Evolutionary conservation across 2,797 vertebrate species (phyloP).

Genomic region (Microhierax caerulescens): DNA sequence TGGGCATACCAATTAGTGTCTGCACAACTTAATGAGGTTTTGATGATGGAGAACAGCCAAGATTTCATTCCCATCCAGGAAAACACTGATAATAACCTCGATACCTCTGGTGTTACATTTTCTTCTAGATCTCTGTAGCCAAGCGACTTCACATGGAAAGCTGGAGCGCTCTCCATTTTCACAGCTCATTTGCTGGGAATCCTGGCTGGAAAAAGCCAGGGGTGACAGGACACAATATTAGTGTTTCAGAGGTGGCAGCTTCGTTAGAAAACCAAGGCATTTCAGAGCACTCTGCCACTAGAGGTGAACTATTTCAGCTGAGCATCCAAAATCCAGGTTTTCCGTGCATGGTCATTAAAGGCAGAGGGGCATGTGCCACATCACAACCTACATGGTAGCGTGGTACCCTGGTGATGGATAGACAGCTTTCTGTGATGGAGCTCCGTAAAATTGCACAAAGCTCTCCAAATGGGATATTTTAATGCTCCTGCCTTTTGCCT

Average conservation of each 20-base stretch:
- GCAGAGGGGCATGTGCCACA: neutral
- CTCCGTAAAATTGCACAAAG: neutral
- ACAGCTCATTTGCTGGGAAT: neutral
- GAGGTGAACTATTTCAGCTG: neutral
- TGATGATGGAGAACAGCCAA: constrained; percentile 38
- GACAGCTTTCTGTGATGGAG: neutral
- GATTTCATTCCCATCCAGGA: neutral
- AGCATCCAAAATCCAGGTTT: neutral
- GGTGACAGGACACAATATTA: neutral
- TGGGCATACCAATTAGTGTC: constrained; percentile 41
- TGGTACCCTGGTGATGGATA: neutral
- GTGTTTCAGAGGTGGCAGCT: neutral
- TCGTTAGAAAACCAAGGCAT: neutral
- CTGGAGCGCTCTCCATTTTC: rapidly evolving
- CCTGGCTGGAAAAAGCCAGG: neutral
- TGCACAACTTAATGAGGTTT: constrained; percentile 49
- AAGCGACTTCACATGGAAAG: rapidly evolving
- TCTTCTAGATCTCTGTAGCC: neutral
- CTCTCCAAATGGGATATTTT: neutral
- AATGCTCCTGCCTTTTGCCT: neutral
- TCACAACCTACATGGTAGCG: rapidly evolving
- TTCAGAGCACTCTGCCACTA: neutral
- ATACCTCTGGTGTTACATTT: neutral
- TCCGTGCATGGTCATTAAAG: neutral
- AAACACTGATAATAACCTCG: neutral